Conservation (phyloP, 2,888 invertebrate species). For the Andrena dorsata region DNA sequence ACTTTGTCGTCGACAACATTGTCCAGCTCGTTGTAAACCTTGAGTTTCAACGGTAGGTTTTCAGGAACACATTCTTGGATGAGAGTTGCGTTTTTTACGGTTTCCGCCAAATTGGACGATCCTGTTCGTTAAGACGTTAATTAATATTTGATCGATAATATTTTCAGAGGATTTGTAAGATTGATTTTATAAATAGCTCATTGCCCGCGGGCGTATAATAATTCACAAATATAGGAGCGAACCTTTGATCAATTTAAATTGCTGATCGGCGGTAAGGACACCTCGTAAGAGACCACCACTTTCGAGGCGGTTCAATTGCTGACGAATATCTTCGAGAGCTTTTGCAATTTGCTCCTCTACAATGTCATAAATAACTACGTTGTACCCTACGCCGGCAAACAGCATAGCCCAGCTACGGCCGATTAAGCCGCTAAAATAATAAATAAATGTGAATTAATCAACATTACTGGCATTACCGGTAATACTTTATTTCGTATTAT, state of each 20-base stretch:
- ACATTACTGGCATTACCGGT: neutral
- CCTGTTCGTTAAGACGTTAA: conserved; percentile 84
- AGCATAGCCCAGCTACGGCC: conserved; percentile 99
- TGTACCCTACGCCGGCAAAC: conserved; percentile 96
- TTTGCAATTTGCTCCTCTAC: conserved; percentile 90
- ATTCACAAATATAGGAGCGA: conserved; percentile 46
- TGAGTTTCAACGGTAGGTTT: conserved; percentile 92
- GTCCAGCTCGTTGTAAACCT: conserved; percentile 92
- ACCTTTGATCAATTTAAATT: conserved; percentile 92
- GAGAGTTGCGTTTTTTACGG: conserved; percentile 91
- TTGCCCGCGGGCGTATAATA: neutral
- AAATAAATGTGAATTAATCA: conserved; percentile 16
- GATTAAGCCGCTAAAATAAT: conserved; percentile 92
- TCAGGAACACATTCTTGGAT: conserved; percentile 98
- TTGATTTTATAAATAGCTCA: neutral
- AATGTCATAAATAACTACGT: conserved; percentile 95
- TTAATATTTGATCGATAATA: neutral
- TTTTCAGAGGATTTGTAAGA: neutral
- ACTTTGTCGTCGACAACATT: conserved; percentile 90
- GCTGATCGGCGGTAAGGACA: conserved; percentile 90
- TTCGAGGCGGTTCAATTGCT: conserved; percentile 91
- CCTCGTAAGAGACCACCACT: conserved; percentile 91
- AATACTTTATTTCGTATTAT: neutral
- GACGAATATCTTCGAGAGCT: conserved; percentile 91
- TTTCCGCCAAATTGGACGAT: conserved; percentile 89